Evolutionary conservation across 2,797 vertebrate genomes (phyloP).

Genomic region (Poeciliopsis presidionis): DNA sequence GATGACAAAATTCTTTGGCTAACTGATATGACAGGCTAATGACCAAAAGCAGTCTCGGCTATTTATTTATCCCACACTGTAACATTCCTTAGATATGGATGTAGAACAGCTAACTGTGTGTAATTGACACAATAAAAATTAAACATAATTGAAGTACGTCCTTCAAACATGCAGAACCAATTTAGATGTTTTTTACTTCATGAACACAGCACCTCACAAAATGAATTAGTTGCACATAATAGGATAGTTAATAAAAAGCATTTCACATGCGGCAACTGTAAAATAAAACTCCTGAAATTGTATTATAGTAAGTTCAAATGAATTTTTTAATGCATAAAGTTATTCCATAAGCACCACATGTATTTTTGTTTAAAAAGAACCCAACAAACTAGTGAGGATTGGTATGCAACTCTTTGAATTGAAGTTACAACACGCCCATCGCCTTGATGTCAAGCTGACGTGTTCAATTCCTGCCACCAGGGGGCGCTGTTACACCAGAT

Average conservation of each 20-base stretch:
- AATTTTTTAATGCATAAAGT: not conserved
- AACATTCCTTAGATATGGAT: not conserved
- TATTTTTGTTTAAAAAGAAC: not conserved
- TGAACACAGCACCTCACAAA: not conserved
- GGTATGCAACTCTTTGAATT: conserved; percentile 27
- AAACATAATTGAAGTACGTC: not conserved
- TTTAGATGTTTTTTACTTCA: not conserved
- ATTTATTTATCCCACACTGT: not conserved
- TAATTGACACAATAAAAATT: not conserved
- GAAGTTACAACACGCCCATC: conserved; percentile 67
- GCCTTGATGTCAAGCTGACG: conserved; percentile 65
- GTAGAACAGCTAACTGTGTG: not conserved
- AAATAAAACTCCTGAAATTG: not conserved
- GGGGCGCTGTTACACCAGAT: conserved; percentile 57
- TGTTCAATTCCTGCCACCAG: conserved; percentile 69
- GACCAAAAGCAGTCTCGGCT: no score
- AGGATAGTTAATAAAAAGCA: no score
- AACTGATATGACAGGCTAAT: no score
- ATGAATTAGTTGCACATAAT: not conserved
- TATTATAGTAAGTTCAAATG: not conserved
- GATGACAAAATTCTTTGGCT: not conserved
- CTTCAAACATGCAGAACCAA: not conserved
- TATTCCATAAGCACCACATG: not conserved
- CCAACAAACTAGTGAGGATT: not conserved
- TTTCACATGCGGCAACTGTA: not conserved